Base-by-base conservation (phyloP, 2,888 invertebrate genomes). In the Drosophila barbarae region DNA sequence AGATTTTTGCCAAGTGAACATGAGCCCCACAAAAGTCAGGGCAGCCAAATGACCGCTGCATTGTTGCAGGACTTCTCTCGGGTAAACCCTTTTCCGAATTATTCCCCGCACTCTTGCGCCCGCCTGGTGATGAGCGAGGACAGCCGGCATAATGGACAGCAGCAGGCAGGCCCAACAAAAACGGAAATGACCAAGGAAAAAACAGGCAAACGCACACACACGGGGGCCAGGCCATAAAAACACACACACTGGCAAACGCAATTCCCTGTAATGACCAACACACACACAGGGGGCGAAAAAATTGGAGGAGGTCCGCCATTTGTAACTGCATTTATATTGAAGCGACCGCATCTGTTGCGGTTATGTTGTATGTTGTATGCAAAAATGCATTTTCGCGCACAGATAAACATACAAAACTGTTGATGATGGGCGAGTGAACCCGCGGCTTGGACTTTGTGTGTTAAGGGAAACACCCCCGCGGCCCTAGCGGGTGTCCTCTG, bases 341-440 rank as follows among this genome's bases (percentile, higher is more conserved):
- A 84, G 80, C 80, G 79, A 82, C 82, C 86, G 80, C 82, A 82
- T 82, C 82, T 82, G 82, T 85, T 82, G 82, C 86, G 82, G 82
- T 85, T 82, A 74, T 85, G 84, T 84, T 80, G 80, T 59, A 85
- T 84, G 85, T 84, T 80, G 80, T 59, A 85, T 82, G 85, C 79
- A 84, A 81, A 85, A 82, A 82, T 85, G 81, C 83, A 81, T 81
- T 85, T 81, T 82, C 80, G 80, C 85, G 85, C 85, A 77, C 85
- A 81, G 83, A 81, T 81, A 84, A 85, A 83, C 81, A 84, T 64
- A 73, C 75, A 71, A 71, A 66, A 60, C 59, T 56, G 65, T 52
- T 42, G 71, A 58, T 54, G 70, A 67, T 68, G 71, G 35, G 35
- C 32, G 69, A 76, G 18, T 64, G 47, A 64, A 36, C 44, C 55